Evolutionary conservation across 2,888 invertebrate genomes (phyloP).

Genomic region (Chirona hameri): DNA sequence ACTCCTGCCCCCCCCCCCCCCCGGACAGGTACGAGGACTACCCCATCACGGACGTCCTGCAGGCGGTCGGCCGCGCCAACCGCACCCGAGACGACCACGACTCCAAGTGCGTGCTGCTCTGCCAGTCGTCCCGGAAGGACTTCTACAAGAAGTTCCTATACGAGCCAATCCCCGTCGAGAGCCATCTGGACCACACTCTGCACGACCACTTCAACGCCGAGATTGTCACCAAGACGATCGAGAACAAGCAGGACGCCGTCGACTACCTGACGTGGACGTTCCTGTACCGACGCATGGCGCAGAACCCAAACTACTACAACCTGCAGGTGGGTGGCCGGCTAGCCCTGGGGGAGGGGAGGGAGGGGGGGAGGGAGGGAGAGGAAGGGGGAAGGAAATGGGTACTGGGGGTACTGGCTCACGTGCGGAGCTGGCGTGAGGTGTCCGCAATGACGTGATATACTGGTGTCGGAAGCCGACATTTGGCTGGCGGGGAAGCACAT

Average conservation of each 20-base stretch:
- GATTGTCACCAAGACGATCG: conserved; percentile 98
- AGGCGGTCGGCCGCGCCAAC: conserved; percentile 97
- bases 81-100: conserved; percentile 87
- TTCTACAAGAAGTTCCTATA: conserved; percentile 93
- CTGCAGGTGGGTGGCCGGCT: conserved; percentile 88
- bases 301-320: conserved; percentile 99
- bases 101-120: conserved; percentile 92
- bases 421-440: too few relatives aligned
- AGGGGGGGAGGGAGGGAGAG: too few relatives aligned
- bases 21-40: conserved; percentile 92
- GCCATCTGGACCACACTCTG: conserved; percentile 93
- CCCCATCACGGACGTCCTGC: conserved; percentile 92
- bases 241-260: conserved; percentile 99
- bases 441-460: too few relatives aligned
- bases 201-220: conserved; percentile 99
- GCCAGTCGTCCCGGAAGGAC: conserved; percentile 95
- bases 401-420: too few relatives aligned
- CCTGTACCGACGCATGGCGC: conserved; percentile 90
- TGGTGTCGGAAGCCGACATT: too few relatives aligned
- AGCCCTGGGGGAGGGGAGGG: conserved; percentile 82
- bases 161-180: conserved; percentile 53
- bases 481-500: too few relatives aligned
- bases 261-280: conserved; percentile 99
- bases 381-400: too few relatives aligned
- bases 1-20: too few relatives aligned